Conservation (phyloP, 37 sponge, comb jelly and placozoan species). For the Aplysina aerophoba region DNA sequence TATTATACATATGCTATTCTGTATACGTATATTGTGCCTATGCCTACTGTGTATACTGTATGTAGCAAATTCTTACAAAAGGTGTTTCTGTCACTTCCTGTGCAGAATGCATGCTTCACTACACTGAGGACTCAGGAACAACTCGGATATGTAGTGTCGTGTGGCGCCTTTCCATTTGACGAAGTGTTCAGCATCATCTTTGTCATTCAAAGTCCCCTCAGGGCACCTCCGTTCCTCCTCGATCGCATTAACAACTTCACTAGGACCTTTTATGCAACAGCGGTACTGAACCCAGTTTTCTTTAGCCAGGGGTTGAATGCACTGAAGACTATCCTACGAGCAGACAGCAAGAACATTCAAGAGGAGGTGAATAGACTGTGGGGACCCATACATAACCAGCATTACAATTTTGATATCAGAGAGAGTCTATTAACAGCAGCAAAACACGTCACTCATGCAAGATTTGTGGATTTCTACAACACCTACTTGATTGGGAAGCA, state of each 20-base stretch:
- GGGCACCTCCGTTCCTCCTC: constrained; percentile 47
- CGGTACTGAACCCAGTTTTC: background rate
- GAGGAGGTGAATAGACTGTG: constrained; percentile 58
- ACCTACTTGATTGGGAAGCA: constrained; percentile 8
- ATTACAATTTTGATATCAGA: constrained; percentile 60
- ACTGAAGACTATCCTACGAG: constrained; percentile 12
- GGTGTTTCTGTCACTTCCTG: too few relatives aligned
- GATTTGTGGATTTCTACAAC: constrained; percentile 54
- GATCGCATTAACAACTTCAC: constrained; percentile 56
- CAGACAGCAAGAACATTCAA: constrained; percentile 41
- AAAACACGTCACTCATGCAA: background rate
- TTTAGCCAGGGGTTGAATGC: background rate
- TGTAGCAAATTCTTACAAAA: too few relatives aligned
- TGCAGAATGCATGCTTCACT: constrained; percentile 74
- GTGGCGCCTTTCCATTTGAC: constrained; percentile 17
- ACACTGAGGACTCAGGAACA: constrained; percentile 79
- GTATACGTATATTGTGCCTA: too few relatives aligned
- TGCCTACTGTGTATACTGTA: too few relatives aligned
- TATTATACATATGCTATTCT: too few relatives aligned
- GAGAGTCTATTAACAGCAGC: constrained; percentile 26
- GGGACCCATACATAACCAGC: constrained; percentile 40
- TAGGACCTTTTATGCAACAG: background rate
- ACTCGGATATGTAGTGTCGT: constrained; percentile 81
- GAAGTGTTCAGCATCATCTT: constrained; percentile 26
- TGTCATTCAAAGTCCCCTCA: constrained; percentile 65